A percentile compares a stretch with the other conserved stretches of the same genome.
Conservation (phyloP, 1,140 invertebrate species). For the Thaumetopoea pityocampa region DNA sequence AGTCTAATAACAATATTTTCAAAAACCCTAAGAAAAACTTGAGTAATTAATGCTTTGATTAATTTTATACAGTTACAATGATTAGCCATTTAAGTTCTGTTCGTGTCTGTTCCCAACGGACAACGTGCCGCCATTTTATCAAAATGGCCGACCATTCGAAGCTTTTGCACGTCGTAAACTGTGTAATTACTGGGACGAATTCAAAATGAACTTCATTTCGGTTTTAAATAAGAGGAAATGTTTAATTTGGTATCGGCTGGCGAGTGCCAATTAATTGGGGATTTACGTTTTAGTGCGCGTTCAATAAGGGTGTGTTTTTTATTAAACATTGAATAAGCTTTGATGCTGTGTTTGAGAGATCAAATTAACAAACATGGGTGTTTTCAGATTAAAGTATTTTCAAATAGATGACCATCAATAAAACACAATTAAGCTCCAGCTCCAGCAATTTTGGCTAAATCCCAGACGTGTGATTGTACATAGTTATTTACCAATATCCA, state of each 20-base stretch:
- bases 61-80: conserved; percentile 50
- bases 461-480: conserved; percentile 1
- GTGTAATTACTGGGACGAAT: conserved; percentile 69
- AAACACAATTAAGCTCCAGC: too few relatives aligned
- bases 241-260: conserved; percentile 68
- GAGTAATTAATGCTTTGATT: conserved; percentile 54
- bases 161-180: conserved; percentile 69
- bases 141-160: conserved; percentile 36
- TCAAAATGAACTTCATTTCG: conserved; percentile 73
- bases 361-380: too few relatives aligned
- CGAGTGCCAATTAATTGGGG: conserved; percentile 67
- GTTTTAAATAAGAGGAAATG: conserved; percentile 74
- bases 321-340: conserved; percentile 21
- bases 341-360: background rate
- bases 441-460: conserved; percentile 3
- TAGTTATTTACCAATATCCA: conserved; percentile 25
- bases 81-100: conserved; percentile 52
- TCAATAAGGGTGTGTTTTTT: conserved; percentile 7
- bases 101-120: conserved; percentile 31
- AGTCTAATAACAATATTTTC: too few relatives aligned
- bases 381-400: too few relatives aligned
- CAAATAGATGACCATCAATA: too few relatives aligned
- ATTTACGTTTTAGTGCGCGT: conserved; percentile 36
- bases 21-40: conserved; percentile 20
- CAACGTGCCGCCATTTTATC: conserved; percentile 36